Percentiles rank a stretch among this genome's conserved stretches.
phyloP scores from a whole-genome alignment of 2,888 invertebrate species.

The Pemphredon lugubris region DNA sequence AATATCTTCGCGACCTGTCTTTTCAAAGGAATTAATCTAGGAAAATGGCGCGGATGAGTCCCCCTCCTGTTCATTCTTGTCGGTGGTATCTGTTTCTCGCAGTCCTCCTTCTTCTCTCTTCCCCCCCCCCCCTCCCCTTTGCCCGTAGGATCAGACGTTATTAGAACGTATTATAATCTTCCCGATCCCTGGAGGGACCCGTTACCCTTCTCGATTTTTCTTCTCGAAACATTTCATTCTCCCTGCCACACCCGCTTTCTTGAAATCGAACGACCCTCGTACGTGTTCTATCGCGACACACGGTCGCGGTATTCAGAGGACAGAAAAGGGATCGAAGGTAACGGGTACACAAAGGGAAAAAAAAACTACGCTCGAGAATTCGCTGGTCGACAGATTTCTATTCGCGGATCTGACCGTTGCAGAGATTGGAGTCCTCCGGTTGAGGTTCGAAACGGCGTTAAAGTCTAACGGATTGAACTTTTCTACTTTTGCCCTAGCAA shows the following conservation, averaged over 20 bases:
- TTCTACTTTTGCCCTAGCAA: constrained; percentile 44
- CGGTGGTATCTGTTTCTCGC: constrained; percentile 25
- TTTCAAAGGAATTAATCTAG: constrained; percentile 54
- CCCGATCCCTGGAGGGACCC: neutral
- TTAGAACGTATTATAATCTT: constrained; percentile 49
- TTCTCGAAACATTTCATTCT: no score
- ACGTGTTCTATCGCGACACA: no score
- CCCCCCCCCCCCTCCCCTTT: no score
- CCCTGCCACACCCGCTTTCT: no score
- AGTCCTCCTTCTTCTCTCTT: constrained; percentile 16
- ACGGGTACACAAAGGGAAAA: no score
- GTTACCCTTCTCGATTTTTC: neutral
- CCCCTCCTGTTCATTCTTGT: no score
- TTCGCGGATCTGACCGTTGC: neutral
- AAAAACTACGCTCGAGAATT: neutral
- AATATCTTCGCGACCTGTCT: constrained; percentile 48
- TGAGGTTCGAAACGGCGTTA: no score
- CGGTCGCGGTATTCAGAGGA: no score
- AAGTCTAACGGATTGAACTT: no score
- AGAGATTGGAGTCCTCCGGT: constrained; percentile 8
- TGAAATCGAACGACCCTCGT: no score
- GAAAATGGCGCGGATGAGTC: constrained; percentile 37
- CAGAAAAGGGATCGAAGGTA: no score
- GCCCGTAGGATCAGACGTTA: constrained; percentile 47
- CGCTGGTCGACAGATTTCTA: constrained; percentile 10